phyloP scores from a whole-genome alignment of 2,888 invertebrate species.

The Acronicta psi region DNA sequence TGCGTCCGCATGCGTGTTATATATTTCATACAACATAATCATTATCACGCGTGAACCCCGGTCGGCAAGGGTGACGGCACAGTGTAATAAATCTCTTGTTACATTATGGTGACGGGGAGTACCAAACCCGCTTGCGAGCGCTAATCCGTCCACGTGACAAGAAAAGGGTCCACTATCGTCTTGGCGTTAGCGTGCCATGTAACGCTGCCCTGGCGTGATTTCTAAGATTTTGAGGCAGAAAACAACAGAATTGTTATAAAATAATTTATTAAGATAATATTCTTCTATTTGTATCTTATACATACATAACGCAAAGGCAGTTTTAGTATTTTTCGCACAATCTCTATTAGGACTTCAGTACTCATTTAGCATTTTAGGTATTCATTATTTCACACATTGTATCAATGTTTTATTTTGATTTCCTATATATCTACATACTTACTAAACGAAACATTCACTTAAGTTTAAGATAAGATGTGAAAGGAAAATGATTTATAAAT shows the following conservation, averaged over 20 bases:
- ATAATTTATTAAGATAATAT: slow-evolving; percentile 54
- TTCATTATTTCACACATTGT: slow-evolving; percentile 29
- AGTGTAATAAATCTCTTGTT: too few species aligned
- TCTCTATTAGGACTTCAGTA: slow-evolving; percentile 40
- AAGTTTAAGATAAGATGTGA: slow-evolving; percentile 31
- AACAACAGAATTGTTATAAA: slow-evolving; percentile 37
- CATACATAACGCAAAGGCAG: slow-evolving; percentile 47
- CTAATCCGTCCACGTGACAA: too few species aligned
- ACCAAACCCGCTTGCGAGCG: too few species aligned
- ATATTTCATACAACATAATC: too few species aligned
- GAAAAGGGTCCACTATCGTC: too few species aligned
- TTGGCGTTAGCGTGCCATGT: too few species aligned
- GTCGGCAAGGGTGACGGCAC: too few species aligned
- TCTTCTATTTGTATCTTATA: slow-evolving; percentile 39
- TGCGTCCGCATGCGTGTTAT: too few species aligned
- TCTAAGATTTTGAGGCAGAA: neutral
- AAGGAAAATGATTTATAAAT: slow-evolving; percentile 53
- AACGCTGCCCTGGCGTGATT: too few species aligned
- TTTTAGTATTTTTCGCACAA: slow-evolving; percentile 43
- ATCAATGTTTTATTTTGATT: slow-evolving; percentile 38
- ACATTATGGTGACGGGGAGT: too few species aligned
- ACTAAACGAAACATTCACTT: slow-evolving; percentile 42
- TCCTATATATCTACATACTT: slow-evolving; percentile 29
- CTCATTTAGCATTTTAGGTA: slow-evolving; percentile 30
- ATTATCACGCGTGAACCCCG: too few species aligned